Percentiles rank a stretch among this genome's conserved stretches.
phyloP scores from a whole-genome alignment of 2,888 invertebrate genomes.

The Encarsia formosa region DNA sequence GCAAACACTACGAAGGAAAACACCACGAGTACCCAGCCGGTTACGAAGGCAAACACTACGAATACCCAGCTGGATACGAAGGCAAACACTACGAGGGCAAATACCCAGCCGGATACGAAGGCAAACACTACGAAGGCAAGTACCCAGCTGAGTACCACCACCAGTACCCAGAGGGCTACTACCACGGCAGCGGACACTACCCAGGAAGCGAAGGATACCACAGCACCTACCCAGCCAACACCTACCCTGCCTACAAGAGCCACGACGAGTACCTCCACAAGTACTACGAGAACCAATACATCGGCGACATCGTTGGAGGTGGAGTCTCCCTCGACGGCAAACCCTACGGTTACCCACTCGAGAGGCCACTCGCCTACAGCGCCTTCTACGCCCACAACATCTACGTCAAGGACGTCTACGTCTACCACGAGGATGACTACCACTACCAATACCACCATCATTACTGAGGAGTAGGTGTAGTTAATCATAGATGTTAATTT shows the following conservation, averaged over 20 bases:
- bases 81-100: constrained; percentile 17
- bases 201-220: constrained; percentile 31
- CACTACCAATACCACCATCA: constrained; percentile 6
- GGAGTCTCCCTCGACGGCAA: constrained; percentile 52
- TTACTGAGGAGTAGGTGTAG: no score
- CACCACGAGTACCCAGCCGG: not conserved
- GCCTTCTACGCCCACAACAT: constrained; percentile 53
- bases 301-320: constrained; percentile 43
- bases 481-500: no score
- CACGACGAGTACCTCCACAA: constrained; percentile 37
- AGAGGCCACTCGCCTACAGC: constrained; percentile 53
- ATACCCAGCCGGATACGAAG: constrained; percentile 18
- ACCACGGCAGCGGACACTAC: constrained; percentile 35
- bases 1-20: not conserved
- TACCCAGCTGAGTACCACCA: constrained; percentile 7
- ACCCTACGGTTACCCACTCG: constrained; percentile 58
- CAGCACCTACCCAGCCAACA: constrained; percentile 13
- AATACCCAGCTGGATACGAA: not conserved
- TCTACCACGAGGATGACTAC: constrained; percentile 53
- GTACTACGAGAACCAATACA: constrained; percentile 38
- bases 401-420: constrained; percentile 53
- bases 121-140: not conserved
- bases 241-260: constrained; percentile 28
- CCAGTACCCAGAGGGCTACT: constrained; percentile 4
- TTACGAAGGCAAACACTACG: not conserved